Base-by-base conservation (phyloP, 2,888 invertebrate species). In the Epinotia bilunana region DNA sequence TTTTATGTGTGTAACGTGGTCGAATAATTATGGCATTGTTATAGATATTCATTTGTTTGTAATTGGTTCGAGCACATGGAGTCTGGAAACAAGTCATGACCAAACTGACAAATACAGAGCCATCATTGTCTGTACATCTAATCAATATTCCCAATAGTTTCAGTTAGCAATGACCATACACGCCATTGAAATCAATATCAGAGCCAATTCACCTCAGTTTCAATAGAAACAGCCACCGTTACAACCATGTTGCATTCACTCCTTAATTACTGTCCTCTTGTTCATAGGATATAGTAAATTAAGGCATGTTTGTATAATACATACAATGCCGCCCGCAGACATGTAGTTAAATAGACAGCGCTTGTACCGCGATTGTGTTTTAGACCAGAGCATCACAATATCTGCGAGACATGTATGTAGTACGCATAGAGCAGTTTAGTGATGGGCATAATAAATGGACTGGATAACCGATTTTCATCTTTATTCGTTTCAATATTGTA, bases 231-330 rank as follows among this genome's bases (percentile, higher is more conserved):
- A 58, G 16, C 23, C 43, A 16, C 23, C 68, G 58, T 28, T 16
- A 69, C 58, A 58, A 58, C 39, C 58, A 58, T 43, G 57, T 57
- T 46, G 60, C 46, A 60, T 33, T n/a, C 33, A 61, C 12, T 23
- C 43, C 69, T 69, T 60, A 69, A 69, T 69, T 69, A 60, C 58
- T 58, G 57, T 58, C 58, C 68, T 16, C 46, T 43, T 60, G 58
- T 60, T 28, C 55, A 57, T 43, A 58, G 58, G 58, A 69, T 69
- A 23, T 58, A 23, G 57, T 58, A 58, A 69, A 69, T 69, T 12
- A 58, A 28, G 60, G 43, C 23, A 23, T 39, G 68, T 39, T 53
- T 65, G 57, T n/a, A 60, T 20, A 9, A 18, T 46, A 69, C 23
- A 69, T 60, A 46, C 23, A 23, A 20, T 23, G 23, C 39, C 46